Base-by-base conservation (phyloP, 2,113 vertebrate species). In the Xiphophorus maculatus region DNA sequence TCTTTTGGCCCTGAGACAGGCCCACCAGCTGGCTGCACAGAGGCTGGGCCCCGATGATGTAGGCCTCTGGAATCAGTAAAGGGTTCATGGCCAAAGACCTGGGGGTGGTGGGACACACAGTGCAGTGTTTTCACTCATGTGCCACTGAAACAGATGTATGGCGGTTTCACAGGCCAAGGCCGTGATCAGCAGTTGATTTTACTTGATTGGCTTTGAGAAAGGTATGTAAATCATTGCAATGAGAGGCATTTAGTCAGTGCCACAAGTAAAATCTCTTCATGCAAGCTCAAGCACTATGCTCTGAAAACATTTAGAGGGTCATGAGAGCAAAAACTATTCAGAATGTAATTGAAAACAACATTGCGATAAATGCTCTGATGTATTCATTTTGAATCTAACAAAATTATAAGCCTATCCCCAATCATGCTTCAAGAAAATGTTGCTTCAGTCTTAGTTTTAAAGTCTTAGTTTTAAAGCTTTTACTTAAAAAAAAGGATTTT, bases 1-100 rank as follows among this genome's bases (percentile, higher is more conserved):
- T 99, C 88, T 96, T 95, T 94, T 99, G 98, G 87, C 98, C 98
- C 0, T 95, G 96, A 2, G 98, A 99, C 60, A 99, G 95, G 19
- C 98, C 98, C 6, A 95, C 96, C 76, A 99, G 95, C 94, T 98
- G 97, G 91, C 97, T 98, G 93, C 98, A 99, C 88, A 98, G 96
- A 14, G 98, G 97, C 94, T 99, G 98, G 17, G 97, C 97, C 11
- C 98, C 97, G n/a, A 99, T 98, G 95, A 99, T 99, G 90, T 97
- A 99, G 95, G 98, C 96, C 94, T 99, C 98, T 0, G 98, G 98
- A 81, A 98, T 96, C 93, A 98, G 97, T 82, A 98, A 93, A 1
- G 97, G 98, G 90, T 96, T 99, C 96, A 98, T 94, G 66, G 97
- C 98, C 92, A 99, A 88, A 2, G 98, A 98, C 98, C 98, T 42